Percentiles rank a stretch among this genome's conserved stretches.
These are phyloP conservation scores for Lepus oiostolus DNA, from an alignment of 2,797 vertebrate genomes.

Conservation along the genomic window DNA sequence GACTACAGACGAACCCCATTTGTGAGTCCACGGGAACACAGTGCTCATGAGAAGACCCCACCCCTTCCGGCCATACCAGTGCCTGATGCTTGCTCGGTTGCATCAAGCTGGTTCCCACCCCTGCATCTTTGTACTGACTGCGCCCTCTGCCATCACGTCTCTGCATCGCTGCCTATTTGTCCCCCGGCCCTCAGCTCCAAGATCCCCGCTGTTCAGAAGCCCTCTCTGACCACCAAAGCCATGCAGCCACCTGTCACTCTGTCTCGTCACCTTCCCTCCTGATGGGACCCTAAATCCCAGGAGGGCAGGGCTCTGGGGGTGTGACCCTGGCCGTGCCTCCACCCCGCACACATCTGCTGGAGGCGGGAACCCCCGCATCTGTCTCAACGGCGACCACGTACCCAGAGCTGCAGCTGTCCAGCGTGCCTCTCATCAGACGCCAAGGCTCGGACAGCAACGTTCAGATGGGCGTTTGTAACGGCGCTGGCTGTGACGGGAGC, in stretches of 20 bases:
- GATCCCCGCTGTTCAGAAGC: background rate
- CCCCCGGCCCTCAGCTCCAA: background rate
- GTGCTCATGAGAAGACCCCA: background rate
- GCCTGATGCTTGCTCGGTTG: background rate
- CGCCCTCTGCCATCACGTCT: background rate
- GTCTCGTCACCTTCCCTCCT: background rate
- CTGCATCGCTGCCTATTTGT: background rate
- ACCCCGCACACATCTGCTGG: background rate
- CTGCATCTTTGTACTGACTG: background rate
- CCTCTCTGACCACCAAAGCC: background rate
- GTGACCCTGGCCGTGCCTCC: background rate
- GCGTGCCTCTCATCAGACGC: background rate
- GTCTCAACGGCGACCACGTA: background rate
- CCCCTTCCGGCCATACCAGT: background rate
- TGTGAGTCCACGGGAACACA: background rate
- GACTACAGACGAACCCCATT: background rate
- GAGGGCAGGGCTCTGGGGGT: background rate
- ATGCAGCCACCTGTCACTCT: background rate
- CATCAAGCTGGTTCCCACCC: background rate
- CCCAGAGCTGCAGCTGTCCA: background rate
- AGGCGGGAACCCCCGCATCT: background rate
- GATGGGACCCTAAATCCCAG: background rate
- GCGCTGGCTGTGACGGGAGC: background rate
- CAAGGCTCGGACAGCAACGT: conserved; percentile 25
- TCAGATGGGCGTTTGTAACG: background rate